Base-by-base conservation (phyloP, 2,113 vertebrate species). In the Lutjanus erythropterus region DNA sequence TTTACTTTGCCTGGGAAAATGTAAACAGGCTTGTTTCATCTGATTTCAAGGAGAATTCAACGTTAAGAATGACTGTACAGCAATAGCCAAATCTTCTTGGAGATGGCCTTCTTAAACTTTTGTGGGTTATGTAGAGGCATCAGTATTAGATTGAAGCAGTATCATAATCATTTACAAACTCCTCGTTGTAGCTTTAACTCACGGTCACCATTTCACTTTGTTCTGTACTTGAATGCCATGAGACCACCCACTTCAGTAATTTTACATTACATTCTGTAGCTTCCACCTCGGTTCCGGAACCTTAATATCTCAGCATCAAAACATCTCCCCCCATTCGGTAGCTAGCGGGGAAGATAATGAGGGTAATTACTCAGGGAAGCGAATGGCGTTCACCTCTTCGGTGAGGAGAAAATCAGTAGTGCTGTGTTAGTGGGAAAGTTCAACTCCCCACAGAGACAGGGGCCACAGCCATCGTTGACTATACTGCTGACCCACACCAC, bases 391-490 rank as follows among this genome's bases (percentile, higher is more conserved):
- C 71, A 67, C 69, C 55, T 78, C 47, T 82, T 85, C 47, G 44
- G 58, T 1, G 46, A 58, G 75, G 71, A 69, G 72, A 56, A 86
- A 84, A 74, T 68, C 53, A 52, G 25, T 9, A 50, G 44, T 64
- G 76, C 80, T 80, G 76, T 72, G 76, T 85, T 65, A 67, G 78
- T 82, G 74, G 44, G 72, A 77, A 81, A 80, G 80, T 86, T 88
- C 72, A 81, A 12, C 75, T 59, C 68, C 56, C 27, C 19, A 58
- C 44, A 41, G 86, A 84, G 68, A 29, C 50, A n/a, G 9, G 11
- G 46, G 53, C 76, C 29, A 7, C 71, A 46, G 52, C 67, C 53
- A 50, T 65, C 1, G 35, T 47, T 65, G 75, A 69, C 50, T 72
- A 27, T 85, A 78, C 39, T 56, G 27, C 78, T 85, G 76, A 87